Conservation (phyloP, 2,797 vertebrate genomes). For the Lagocephalus sceleratus region DNA sequence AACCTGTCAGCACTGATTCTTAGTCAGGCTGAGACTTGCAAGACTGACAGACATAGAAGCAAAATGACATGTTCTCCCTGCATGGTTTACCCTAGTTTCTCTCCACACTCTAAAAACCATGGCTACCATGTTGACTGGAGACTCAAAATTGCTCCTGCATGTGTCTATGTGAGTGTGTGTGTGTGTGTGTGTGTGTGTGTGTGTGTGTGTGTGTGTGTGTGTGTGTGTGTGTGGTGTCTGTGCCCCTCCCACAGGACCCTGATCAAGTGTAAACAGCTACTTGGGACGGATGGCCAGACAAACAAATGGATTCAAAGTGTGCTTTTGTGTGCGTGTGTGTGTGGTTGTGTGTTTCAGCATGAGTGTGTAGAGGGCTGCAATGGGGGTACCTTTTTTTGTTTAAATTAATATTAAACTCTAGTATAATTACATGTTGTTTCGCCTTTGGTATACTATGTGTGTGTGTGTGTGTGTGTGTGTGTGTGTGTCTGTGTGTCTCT, state of each 20-base stretch:
- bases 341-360: conserved; percentile 5
- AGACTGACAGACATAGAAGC: conserved; percentile 22
- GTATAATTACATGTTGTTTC: background rate
- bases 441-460: conserved; percentile 61
- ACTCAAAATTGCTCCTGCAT: too few species aligned
- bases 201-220: too few species aligned
- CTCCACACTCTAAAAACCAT: too few species aligned
- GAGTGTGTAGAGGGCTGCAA: too few species aligned
- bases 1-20: conserved; percentile 79
- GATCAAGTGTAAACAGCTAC: too few species aligned
- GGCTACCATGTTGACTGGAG: too few species aligned
- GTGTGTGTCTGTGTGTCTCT: background rate
- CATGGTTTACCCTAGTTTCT: too few species aligned
- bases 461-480: conserved; percentile 20
- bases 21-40: conserved; percentile 57
- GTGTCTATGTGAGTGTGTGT: too few species aligned
- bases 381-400: conserved; percentile 38
- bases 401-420: conserved; percentile 52
- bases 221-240: too few species aligned
- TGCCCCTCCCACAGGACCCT: too few species aligned
- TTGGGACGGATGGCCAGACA: conserved; percentile 24
- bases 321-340: conserved; percentile 11
- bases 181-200: too few species aligned
- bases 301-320: conserved; percentile 3
- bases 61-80: background rate